Evolutionary conservation across 2,797 vertebrate species (phyloP).

Genomic region (Gobio occitaniae): DNA sequence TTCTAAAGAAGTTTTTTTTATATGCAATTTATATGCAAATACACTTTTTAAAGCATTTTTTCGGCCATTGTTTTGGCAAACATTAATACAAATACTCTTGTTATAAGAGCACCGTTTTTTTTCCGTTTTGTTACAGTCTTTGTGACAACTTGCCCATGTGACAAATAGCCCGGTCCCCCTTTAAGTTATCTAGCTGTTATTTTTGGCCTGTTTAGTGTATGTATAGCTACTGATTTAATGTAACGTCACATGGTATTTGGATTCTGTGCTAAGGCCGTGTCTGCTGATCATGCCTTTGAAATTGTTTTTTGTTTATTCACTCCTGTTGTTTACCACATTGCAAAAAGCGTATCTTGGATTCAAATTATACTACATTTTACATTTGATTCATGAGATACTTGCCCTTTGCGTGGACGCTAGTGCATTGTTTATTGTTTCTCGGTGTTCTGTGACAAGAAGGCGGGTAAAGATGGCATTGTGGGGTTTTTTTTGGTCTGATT

Average conservation of each 20-base stretch:
- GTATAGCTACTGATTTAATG: not conserved
- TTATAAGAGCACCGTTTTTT: not conserved
- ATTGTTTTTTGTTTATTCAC: constrained; percentile 44
- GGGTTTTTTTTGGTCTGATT: constrained; percentile 36
- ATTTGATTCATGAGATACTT: constrained; percentile 53
- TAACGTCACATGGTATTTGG: constrained; percentile 24
- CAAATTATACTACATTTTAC: constrained; percentile 54
- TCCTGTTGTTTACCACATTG: constrained; percentile 45
- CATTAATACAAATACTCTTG: not conserved
- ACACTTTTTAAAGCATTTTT: not conserved
- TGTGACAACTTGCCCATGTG: not conserved
- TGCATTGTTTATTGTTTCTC: constrained; percentile 56
- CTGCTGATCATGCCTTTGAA: constrained; percentile 22
- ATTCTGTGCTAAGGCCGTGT: constrained; percentile 4
- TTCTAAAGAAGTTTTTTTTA: not conserved
- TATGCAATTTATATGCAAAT: not conserved
- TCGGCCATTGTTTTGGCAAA: not conserved
- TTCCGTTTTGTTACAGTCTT: not conserved
- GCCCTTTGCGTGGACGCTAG: constrained; percentile 29
- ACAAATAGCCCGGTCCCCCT: not conserved
- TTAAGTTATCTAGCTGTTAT: not conserved
- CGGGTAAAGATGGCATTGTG: constrained; percentile 54
- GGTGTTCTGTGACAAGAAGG: constrained; percentile 53
- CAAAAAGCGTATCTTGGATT: constrained; percentile 43
- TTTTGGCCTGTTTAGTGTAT: constrained; percentile 1